Conservation (phyloP, 2,888 invertebrate genomes). For the Palloptera scutellata region DNA sequence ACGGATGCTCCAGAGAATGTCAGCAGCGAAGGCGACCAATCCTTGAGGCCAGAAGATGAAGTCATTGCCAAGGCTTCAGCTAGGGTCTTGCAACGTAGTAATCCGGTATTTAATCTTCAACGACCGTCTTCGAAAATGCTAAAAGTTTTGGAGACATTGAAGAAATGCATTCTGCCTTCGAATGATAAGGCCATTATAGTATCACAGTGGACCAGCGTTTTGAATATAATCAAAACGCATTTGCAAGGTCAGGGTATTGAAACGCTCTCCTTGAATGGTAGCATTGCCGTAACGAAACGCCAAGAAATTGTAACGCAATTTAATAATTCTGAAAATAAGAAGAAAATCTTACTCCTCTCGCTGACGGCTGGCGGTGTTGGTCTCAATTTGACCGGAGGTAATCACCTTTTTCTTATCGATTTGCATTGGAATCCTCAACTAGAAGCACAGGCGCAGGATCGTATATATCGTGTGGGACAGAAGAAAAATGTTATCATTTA, state of each 20-base stretch:
- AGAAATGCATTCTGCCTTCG: slow-evolving; percentile 66
- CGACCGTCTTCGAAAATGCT: slow-evolving; percentile 72
- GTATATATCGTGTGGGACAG: slow-evolving; percentile 93
- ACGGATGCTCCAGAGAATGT: slow-evolving; percentile 50
- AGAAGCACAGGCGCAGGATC: slow-evolving; percentile 93
- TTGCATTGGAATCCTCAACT: slow-evolving; percentile 98
- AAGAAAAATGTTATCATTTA: slow-evolving; percentile 81
- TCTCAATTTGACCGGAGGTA: slow-evolving; percentile 90
- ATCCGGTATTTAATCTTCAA: slow-evolving; percentile 74
- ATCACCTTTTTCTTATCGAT: slow-evolving; percentile 89
- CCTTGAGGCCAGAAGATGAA: slow-evolving; percentile 53
- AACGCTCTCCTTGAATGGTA: slow-evolving; percentile 78
- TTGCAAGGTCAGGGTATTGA: slow-evolving; percentile 67
- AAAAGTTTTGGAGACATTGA: slow-evolving; percentile 69
- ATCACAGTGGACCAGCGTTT: slow-evolving; percentile 90
- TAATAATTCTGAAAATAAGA: slow-evolving; percentile 70
- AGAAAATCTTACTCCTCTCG: slow-evolving; percentile 81
- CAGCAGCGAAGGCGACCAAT: slow-evolving; percentile 27
- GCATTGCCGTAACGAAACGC: slow-evolving; percentile 76
- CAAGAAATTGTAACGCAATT: slow-evolving; percentile 75
- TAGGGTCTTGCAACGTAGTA: slow-evolving; percentile 71
- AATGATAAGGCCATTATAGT: slow-evolving; percentile 84
- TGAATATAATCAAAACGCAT: slow-evolving; percentile 76
- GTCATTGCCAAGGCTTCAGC: slow-evolving; percentile 69
- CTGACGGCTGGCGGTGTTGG: slow-evolving; percentile 95